Evolutionary conservation across 2,888 invertebrate genomes (phyloP), one percentile per base, ranked within the genome.

Genomic region (Notocelia uddmanniana): DNA sequence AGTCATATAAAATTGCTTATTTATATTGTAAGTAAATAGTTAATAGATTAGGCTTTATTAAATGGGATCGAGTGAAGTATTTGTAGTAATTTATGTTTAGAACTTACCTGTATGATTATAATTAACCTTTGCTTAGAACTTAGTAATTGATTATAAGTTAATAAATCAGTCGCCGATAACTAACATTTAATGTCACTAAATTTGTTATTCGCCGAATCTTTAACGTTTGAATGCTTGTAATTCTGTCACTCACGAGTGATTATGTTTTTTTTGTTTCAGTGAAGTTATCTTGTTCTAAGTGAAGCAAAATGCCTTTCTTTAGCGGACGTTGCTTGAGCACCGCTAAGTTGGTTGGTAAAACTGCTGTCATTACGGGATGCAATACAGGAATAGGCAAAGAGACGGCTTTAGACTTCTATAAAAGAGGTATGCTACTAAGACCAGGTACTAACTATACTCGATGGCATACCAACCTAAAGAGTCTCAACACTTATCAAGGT

Each of bases 261-360:
- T 18, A 9, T 58, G 13, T 3, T 23, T 62, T 3, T 62, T n/a
- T 23, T 26, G 19, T 54, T 64, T 11, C 64, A 64, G 64, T 54
- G 26, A 31, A 60, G 10, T n/a, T 34, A 52, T 50, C 34, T 18
- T 59, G 15, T 23, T 1, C n/a, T 1, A 13, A 63, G n/a, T 18
- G 9, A 15, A 31, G 10, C 8, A 75, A 60, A 68, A 74, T 70
- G 69, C 70, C 62, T 45, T 74, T 92, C 31, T 92, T 90, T 69
- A 92, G 92, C 80, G 90, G 89, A 31, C 85, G 85, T 74, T 89
- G 94, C 90, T 77, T 89, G 81, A 92, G 96, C 89, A 85, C 93
- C 11, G 92, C 89, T 54, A 94, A 94, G 76, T 94, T 96, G 75
- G 83, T 93, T 84, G 91, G 95, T 79, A 88, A 94, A 85, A 90